These are phyloP conservation scores for Strigamia crassipes DNA, from an alignment of 2,888 invertebrate species.

Conservation along the genomic window DNA sequence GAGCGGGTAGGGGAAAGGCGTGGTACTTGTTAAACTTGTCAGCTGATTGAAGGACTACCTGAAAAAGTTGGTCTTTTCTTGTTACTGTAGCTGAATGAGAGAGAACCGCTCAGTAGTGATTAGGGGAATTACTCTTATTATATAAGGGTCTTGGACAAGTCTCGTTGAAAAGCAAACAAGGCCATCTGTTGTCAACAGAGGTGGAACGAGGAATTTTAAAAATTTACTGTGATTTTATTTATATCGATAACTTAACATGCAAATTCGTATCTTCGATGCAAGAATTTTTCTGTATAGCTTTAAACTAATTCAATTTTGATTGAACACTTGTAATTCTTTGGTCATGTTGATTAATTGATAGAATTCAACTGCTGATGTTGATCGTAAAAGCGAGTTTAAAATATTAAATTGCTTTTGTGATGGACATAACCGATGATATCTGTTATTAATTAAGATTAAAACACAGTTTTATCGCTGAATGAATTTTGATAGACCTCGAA, in stretches of 20 bases:
- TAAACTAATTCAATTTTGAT: conserved; percentile 8
- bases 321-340: background rate
- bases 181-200: background rate
- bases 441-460: conserved; percentile 22
- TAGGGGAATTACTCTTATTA: conserved; percentile 7
- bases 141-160: background rate
- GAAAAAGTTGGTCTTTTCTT: background rate
- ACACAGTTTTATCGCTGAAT: background rate
- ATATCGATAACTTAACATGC: background rate
- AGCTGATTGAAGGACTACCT: conserved; percentile 7
- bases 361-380: background rate
- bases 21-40: conserved; percentile 36
- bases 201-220: background rate
- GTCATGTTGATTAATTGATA: conserved; percentile 34
- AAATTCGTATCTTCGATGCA: background rate
- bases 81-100: background rate
- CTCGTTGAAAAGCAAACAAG: conserved; percentile 1
- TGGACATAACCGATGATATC: background rate
- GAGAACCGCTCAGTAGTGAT: background rate
- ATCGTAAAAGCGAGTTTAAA: background rate
- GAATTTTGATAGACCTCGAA: background rate
- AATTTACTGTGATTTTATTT: background rate
- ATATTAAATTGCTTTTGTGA: background rate
- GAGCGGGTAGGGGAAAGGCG: background rate
- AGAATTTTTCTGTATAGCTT: background rate